These are phyloP conservation scores for Drosophila funebris DNA, from an alignment of 1,140 invertebrate genomes.

Conservation along the genomic window DNA sequence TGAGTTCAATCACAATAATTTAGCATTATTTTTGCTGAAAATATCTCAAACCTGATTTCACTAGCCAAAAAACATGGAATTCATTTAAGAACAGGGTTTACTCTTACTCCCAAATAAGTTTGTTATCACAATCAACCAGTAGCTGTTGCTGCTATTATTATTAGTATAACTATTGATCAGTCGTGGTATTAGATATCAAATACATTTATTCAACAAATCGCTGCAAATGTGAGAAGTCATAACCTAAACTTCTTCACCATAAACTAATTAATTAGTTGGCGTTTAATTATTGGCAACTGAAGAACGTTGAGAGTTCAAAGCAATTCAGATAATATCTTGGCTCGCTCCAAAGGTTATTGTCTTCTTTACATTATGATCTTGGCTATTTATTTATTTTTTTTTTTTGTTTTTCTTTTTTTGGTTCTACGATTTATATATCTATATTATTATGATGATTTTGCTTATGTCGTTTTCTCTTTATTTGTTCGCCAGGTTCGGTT, in stretches of 20 bases:
- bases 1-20: slow-evolving; percentile 18
- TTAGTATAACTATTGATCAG: slow-evolving; percentile 5
- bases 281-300: slow-evolving; percentile 9
- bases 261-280: slow-evolving; percentile 32
- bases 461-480: slow-evolving; percentile 26
- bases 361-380: slow-evolving; percentile 41
- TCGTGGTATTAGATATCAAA: slow-evolving; percentile 6
- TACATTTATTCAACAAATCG: not conserved
- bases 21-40: slow-evolving; percentile 9
- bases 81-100: slow-evolving; percentile 14
- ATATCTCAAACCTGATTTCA: slow-evolving; percentile 36
- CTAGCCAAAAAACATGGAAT: slow-evolving; percentile 7
- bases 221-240: slow-evolving; percentile 21
- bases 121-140: slow-evolving; percentile 35
- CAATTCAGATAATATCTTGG: not conserved
- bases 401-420: too few relatives aligned
- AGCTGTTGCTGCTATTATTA: slow-evolving; percentile 4
- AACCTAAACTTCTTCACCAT: slow-evolving; percentile 31
- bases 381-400: too few relatives aligned
- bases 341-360: slow-evolving; percentile 52
- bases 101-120: slow-evolving; percentile 9
- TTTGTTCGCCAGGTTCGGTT: slow-evolving; percentile 30
- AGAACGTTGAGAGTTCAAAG: slow-evolving; percentile 27
- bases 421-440: slow-evolving; percentile 8
- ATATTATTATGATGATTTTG: slow-evolving; percentile 28